Base-by-base conservation (phyloP, 2,113 vertebrate genomes). In the Rhinogobius similis region DNA sequence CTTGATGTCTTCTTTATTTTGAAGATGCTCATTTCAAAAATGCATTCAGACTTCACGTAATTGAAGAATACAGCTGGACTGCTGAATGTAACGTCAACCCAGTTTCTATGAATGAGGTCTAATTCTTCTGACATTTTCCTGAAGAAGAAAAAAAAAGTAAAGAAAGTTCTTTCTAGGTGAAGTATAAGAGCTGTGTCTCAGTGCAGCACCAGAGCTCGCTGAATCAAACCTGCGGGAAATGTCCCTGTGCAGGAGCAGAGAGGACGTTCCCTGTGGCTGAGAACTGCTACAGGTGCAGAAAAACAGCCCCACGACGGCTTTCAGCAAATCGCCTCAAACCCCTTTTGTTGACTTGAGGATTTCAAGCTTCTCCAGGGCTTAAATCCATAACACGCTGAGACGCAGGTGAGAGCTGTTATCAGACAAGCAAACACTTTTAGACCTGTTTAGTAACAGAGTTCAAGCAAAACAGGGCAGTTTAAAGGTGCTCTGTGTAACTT, bases 261-360 rank as follows among this genome's bases (percentile, higher is more conserved):
- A 66, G 56, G 26, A 73, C 11, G 10, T 56, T 50, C 11, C 43
- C 26, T 55, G 16, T 38, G 41, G 63, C 21, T 41, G 61, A 75
- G 72, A 67, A 72, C 78, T 56, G 65, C 67, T 50, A 59, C 56
- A 70, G 38, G 62, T 58, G 77, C 59, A 75, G 79, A 70, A 82
- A 83, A 62, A 38, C n/a, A 52, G 43, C 78, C 82, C 41, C 56
- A 24, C 14, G 62, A 58, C 36, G 52, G 64, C 64, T 86, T 77
- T 78, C 64, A 78, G 77, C 72, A 82, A 85, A 84, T 76, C 18
- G 2, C 72, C 63, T 74, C 23, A 82, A 87, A 79, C 77, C 52
- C 52, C 32, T 77, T 86, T 80, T 85, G 83, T 87, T 87, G 84
- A 78, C 70, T 10, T 62, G 72, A 43, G 73, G 85, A 82, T 85